Evolutionary conservation across 2,113 vertebrate genomes (phyloP).

Genomic region (Dasyurus viverrinus): DNA sequence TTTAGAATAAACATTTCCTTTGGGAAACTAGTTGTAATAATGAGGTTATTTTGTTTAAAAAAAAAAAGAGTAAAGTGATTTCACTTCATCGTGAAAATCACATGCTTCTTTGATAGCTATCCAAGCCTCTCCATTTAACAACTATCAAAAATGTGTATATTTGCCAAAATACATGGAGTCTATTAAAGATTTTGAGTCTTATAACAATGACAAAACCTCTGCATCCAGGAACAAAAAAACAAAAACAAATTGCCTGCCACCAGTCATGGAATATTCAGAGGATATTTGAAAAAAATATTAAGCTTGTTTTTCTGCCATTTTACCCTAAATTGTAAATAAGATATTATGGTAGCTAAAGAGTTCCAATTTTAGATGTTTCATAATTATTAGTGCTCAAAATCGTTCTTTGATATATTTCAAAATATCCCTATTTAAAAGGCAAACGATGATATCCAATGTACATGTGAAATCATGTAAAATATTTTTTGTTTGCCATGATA

Average conservation of each 20-base stretch:
- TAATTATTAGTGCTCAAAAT: background rate
- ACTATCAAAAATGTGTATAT: conserved; percentile 45
- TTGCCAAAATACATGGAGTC: conserved; percentile 48
- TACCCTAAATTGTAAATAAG: background rate
- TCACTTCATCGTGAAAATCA: conserved; percentile 54
- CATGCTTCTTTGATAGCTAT: conserved; percentile 31
- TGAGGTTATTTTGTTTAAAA: conserved; percentile 50
- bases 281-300: background rate
- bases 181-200: conserved; percentile 70
- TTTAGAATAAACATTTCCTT: conserved; percentile 50
- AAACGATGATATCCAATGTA: too few relatives aligned
- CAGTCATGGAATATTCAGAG: background rate
- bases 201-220: background rate
- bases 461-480: too few relatives aligned
- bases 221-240: conserved; percentile 43
- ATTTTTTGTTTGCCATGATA: too few relatives aligned
- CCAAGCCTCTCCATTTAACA: conserved; percentile 55
- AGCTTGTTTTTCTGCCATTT: conserved; percentile 22
- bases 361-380: background rate
- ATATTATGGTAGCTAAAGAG: background rate
- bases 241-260: conserved; percentile 40
- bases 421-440: background rate
- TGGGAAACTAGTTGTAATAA: conserved; percentile 9
- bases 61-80: conserved; percentile 52
- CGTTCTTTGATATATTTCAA: background rate